Evolutionary conservation across 1,140 invertebrate genomes (phyloP), one percentile per base, ranked within the genome.

Genomic region (Habropoda laboriosa): DNA sequence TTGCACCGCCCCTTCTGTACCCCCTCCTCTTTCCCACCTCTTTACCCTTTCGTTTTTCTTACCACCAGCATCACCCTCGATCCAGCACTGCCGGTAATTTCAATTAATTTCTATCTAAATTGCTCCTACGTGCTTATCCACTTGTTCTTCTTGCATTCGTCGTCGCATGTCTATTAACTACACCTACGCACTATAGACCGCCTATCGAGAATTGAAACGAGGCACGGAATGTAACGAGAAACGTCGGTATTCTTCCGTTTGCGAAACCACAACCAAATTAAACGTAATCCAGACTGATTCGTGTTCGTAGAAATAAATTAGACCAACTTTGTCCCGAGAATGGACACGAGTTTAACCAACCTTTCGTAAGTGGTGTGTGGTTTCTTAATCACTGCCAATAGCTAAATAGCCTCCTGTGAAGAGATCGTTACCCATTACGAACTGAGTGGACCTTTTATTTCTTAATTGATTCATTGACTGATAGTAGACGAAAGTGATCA

Each of bases 331-430:
- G 13, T 47, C 7, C 42, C 3, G 3, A 24, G 16, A 1, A 13
- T 8, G 27, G 12, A 10, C 1, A 35, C n/a, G n/a, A 24, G 27
- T 76, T 67, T 38, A 38, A 47, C 51, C 40, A 67, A 55, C 4
- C 27, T 55, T 70, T 70, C n/a, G 3, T 21, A 27, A 55, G 49
- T 70, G 47, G 38, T 68, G 38, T 55, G 49, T 70, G 47, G 38
- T 68, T 53, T 55, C 27, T 13, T 4, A 8, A 53, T 70, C 67
- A 55, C 67, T 75, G 73, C 61, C 73, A 75, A 66, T 66, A 42
- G 49, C 21, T 32, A 6, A 47, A 21, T 45, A 57, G 0, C 16
- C 35, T 32, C 16, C 35, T n/a, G 3, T 27, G 24, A 24, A 51
- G 8, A n/a, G n/a, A n/a, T n/a, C n/a, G n/a, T n/a, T n/a, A n/a